These are phyloP conservation scores for Athalia circularis DNA, from an alignment of 2,888 invertebrate species.

Conservation along the genomic window DNA sequence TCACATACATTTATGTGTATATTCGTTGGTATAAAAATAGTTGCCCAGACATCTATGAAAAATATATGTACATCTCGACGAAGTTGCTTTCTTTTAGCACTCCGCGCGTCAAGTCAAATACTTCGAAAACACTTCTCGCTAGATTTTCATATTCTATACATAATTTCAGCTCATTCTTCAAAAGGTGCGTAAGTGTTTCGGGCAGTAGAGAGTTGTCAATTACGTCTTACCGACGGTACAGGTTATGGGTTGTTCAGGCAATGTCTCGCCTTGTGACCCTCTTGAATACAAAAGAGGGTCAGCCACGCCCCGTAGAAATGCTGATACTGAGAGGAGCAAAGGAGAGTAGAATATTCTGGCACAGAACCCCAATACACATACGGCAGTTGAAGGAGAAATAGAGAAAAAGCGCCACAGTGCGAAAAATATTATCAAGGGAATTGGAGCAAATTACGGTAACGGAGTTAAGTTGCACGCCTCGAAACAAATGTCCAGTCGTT, in stretches of 20 bases:
- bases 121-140: too few species aligned
- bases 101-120: not conserved
- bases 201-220: not conserved
- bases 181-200: slow-evolving; percentile 1
- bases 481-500: slow-evolving; percentile 11
- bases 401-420: slow-evolving; percentile 4
- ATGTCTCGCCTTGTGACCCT: slow-evolving; percentile 21
- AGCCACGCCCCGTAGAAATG: not conserved
- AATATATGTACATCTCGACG: not conserved
- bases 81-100: not conserved
- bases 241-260: slow-evolving; percentile 1
- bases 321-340: not conserved
- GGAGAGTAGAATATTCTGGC: slow-evolving; percentile 12
- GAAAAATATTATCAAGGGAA: slow-evolving; percentile 19
- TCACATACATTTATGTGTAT: too few species aligned
- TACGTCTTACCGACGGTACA: slow-evolving; percentile 5
- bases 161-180: not conserved
- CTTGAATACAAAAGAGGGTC: slow-evolving; percentile 20
- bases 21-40: not conserved
- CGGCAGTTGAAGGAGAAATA: not conserved
- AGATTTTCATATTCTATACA: slow-evolving; percentile 2
- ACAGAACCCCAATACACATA: not conserved
- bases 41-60: not conserved
- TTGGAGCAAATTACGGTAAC: slow-evolving; percentile 33
- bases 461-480: not conserved